A percentile compares a stretch with the other conserved stretches of the same genome.
Conservation (phyloP, 2,113 vertebrate genomes). For the Proterorhinus semilunaris region DNA sequence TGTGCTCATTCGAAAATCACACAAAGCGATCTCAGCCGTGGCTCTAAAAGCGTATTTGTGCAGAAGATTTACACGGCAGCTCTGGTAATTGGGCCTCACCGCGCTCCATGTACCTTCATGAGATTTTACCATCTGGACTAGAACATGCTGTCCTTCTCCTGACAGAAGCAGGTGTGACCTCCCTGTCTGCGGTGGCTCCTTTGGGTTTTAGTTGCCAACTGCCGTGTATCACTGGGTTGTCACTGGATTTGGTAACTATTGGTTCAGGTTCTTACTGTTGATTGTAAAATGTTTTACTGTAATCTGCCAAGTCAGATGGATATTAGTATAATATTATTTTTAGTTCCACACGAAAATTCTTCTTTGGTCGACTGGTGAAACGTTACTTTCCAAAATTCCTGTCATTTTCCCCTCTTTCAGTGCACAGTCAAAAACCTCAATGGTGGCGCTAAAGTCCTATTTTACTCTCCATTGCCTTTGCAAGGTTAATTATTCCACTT, state of each 20-base stretch:
- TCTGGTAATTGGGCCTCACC: slow-evolving; percentile 32
- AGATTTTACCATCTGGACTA: slow-evolving; percentile 51
- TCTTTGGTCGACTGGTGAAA: no score
- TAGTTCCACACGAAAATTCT: no score
- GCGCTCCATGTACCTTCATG: slow-evolving; percentile 9
- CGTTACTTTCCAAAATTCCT: not conserved
- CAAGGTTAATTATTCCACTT: slow-evolving; percentile 4
- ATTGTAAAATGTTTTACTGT: not conserved
- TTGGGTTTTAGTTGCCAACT: not conserved
- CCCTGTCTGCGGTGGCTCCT: slow-evolving; percentile 14
- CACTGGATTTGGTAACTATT: not conserved
- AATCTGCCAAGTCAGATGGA: not conserved
- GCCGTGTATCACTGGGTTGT: not conserved
- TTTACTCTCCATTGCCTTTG: not conserved
- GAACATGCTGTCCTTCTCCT: slow-evolving; percentile 36
- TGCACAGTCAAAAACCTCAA: not conserved
- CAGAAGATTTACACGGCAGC: slow-evolving; percentile 19
- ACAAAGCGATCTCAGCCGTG: slow-evolving; percentile 20
- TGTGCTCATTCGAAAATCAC: slow-evolving; percentile 27
- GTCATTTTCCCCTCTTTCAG: not conserved
- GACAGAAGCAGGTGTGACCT: slow-evolving; percentile 52
- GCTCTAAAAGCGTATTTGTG: slow-evolving; percentile 28
- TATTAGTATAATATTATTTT: not conserved
- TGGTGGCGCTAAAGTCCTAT: not conserved
- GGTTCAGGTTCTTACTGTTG: not conserved